phyloP scores from a whole-genome alignment of 2,113 vertebrate species.

The Garra rufa region DNA sequence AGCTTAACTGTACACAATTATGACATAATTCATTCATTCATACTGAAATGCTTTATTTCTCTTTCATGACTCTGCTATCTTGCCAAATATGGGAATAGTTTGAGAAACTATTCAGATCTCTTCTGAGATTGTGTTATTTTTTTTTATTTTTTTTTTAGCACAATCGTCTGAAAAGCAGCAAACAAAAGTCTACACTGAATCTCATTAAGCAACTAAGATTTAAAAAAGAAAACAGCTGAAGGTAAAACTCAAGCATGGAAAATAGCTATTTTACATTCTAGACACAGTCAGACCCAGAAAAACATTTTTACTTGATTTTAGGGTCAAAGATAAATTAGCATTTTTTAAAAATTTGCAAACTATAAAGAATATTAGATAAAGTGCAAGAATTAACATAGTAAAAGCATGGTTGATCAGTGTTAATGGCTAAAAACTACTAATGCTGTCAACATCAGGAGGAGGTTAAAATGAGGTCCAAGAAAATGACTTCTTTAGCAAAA shows the following conservation, averaged over 20 bases:
- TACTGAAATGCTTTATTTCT: background rate
- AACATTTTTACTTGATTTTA: background rate
- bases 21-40: too few relatives aligned
- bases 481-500: constrained; percentile 2
- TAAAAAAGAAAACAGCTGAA: background rate
- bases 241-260: background rate
- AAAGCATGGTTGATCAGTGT: background rate
- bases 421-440: background rate
- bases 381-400: background rate
- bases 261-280: background rate
- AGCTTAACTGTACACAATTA: too few relatives aligned
- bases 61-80: background rate
- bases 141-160: background rate
- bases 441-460: constrained; percentile 10
- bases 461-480: background rate
- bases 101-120: background rate
- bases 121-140: background rate
- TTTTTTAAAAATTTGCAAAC: background rate
- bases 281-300: background rate
- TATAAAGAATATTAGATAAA: constrained; percentile 6
- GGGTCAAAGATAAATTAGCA: background rate
- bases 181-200: background rate
- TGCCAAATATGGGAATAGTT: background rate
- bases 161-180: background rate
- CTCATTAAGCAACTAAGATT: background rate